phyloP scores from a whole-genome alignment of 2,113 vertebrate species.

The Uria aalge region DNA sequence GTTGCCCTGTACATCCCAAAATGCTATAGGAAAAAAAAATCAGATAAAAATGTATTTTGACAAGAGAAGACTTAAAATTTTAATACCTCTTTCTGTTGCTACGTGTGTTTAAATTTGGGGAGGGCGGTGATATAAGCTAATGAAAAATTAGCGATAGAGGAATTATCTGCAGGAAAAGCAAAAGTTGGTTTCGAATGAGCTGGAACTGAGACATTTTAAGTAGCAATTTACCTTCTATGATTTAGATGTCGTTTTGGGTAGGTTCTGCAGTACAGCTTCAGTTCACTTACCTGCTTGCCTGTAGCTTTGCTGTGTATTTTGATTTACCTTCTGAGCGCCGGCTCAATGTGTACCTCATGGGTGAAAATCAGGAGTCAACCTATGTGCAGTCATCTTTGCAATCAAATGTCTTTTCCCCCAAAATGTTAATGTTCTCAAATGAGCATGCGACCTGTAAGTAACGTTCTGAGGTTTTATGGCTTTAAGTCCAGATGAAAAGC shows the following conservation, averaged over 20 bases:
- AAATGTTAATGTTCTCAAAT: neutral
- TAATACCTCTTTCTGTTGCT: neutral
- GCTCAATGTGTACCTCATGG: neutral
- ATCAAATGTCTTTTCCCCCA: accelerated
- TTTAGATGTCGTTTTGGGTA: neutral
- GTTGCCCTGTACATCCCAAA: neutral
- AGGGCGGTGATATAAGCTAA: neutral
- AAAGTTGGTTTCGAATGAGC: neutral
- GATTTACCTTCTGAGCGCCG: neutral
- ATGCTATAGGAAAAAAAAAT: neutral
- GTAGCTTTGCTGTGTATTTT: neutral
- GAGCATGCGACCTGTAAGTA: neutral
- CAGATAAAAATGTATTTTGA: neutral
- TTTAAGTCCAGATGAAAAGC: neutral
- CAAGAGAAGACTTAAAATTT: neutral
- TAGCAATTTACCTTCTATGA: neutral
- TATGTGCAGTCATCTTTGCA: neutral
- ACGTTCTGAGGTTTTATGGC: neutral
- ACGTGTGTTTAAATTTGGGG: neutral
- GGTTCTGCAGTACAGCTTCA: neutral
- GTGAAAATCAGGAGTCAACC: neutral
- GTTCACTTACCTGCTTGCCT: neutral
- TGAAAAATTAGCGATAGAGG: neutral
- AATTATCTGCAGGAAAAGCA: neutral
- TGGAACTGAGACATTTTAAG: neutral